Conservation (phyloP, 2,888 invertebrate species). For the Cerceris ruficornis region DNA sequence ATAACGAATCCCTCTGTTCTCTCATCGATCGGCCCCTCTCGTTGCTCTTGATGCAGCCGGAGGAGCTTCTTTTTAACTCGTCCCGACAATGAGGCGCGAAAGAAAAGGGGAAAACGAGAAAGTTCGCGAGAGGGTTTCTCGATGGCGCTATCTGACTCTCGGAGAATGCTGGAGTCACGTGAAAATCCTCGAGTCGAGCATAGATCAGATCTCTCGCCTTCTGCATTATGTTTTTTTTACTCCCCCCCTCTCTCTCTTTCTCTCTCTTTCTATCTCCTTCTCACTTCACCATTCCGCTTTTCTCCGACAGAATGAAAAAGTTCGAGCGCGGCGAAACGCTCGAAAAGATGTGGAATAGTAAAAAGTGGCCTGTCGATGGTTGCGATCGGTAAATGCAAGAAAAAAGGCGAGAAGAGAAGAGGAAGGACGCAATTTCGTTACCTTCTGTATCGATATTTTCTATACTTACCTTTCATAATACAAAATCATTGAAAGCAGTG, state of each 20-base stretch:
- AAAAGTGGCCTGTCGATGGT: no score
- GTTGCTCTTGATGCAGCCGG: conserved; percentile 35
- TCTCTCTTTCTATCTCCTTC: not conserved
- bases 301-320: no score
- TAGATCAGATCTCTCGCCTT: conserved; percentile 18
- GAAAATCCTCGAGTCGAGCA: conserved; percentile 19
- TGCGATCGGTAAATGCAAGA: no score
- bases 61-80: conserved; percentile 53
- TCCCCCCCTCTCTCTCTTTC: not conserved
- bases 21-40: conserved; percentile 42
- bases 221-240: conserved; percentile 6
- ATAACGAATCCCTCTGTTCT: conserved; percentile 57
- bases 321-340: no score
- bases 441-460: not conserved
- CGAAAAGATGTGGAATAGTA: no score
- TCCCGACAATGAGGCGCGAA: conserved; percentile 52
- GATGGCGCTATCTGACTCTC: not conserved
- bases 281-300: no score
- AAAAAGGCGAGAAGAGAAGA: no score
- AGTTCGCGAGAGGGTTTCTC: conserved; percentile 33
- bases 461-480: no score
- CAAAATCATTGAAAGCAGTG: no score
- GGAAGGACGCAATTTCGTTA: not conserved
- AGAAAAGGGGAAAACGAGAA: conserved; percentile 33
- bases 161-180: conserved; percentile 34